Conservation (phyloP, 2,797 vertebrate species). For the Novumbra hubbsi region DNA sequence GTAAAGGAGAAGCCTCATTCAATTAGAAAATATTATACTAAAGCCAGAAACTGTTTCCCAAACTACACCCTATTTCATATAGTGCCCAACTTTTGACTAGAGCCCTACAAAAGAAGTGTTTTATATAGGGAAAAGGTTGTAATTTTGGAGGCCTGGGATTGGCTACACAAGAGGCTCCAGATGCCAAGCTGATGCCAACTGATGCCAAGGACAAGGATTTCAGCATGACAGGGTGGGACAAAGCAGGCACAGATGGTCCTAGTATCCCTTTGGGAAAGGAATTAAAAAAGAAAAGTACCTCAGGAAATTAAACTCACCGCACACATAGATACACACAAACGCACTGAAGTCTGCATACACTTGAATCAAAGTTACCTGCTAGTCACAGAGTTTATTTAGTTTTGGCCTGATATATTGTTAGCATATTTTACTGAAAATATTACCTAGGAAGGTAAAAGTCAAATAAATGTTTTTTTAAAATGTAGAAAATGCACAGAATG, state of each 20-base stretch:
- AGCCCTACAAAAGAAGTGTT: not conserved
- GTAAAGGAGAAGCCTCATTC: not conserved
- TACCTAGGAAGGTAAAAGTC: not conserved
- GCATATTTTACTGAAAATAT: not conserved
- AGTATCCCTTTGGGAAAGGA: not conserved
- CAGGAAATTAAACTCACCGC: not conserved
- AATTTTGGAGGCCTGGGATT: not conserved
- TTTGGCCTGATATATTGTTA: not conserved
- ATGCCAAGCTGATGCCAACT: slow-evolving; percentile 4
- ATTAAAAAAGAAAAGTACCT: slow-evolving; percentile 9
- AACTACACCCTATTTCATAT: not conserved
- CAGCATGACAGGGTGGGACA: not conserved
- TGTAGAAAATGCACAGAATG: not conserved
- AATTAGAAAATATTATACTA: not conserved
- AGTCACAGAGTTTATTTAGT: not conserved
- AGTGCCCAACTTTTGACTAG: not conserved
- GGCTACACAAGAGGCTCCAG: not conserved
- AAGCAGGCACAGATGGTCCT: slow-evolving; percentile 10
- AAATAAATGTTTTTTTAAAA: not conserved
- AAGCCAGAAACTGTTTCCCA: not conserved
- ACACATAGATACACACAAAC: not conserved
- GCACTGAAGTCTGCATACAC: not conserved
- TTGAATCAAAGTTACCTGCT: not conserved
- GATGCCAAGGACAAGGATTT: slow-evolving; percentile 15
- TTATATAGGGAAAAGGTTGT: not conserved